Evolutionary conservation across 2,797 vertebrate genomes (phyloP).

Genomic region (Eulemur albifrons): DNA sequence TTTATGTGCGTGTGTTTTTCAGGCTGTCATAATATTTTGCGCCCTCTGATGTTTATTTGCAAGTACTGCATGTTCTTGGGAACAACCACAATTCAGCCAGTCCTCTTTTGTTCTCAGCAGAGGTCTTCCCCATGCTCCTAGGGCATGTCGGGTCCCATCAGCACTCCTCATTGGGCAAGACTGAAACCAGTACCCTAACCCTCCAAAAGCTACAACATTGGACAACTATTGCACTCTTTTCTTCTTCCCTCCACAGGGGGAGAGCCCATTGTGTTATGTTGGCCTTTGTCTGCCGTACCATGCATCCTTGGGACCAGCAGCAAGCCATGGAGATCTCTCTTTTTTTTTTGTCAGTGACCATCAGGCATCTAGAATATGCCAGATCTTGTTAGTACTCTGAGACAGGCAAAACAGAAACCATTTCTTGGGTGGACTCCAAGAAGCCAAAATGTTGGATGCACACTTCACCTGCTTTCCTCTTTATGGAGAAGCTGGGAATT

Average conservation of each 20-base stretch:
- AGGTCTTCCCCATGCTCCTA: too few species aligned
- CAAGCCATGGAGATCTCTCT: background rate
- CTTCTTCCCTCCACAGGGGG: background rate
- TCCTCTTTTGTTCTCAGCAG: background rate
- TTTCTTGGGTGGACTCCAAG: background rate
- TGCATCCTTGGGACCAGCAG: background rate
- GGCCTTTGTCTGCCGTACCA: background rate
- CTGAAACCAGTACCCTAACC: background rate
- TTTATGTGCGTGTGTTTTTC: background rate
- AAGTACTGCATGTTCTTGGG: too few species aligned
- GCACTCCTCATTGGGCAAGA: too few species aligned
- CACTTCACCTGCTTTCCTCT: background rate
- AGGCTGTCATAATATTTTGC: background rate
- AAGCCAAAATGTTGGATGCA: background rate
- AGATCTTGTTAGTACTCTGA: background rate
- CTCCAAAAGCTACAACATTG: background rate
- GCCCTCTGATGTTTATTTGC: background rate
- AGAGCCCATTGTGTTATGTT: background rate
- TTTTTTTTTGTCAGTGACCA: background rate
- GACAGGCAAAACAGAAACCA: background rate
- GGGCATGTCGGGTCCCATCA: background rate
- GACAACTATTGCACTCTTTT: background rate
- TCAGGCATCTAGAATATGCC: background rate
- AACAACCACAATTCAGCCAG: background rate
- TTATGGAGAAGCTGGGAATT: background rate